Conservation (phyloP, 2,888 invertebrate species). For the Micropterix aruncella region DNA sequence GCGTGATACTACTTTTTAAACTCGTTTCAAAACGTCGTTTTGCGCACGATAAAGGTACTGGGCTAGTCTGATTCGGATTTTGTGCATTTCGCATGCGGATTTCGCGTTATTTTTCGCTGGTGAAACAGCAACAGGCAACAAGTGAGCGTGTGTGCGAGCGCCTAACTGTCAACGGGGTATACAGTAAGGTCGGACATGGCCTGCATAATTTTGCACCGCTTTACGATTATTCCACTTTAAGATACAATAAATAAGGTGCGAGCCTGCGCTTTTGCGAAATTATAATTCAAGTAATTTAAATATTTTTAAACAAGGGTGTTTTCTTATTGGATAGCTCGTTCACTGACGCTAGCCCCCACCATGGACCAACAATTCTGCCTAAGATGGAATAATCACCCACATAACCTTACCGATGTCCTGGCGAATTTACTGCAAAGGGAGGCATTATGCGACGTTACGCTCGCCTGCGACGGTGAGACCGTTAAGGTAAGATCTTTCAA, state of each 20-base stretch:
- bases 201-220: conserved; percentile 40
- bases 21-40: conserved; percentile 26
- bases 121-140: conserved; percentile 43
- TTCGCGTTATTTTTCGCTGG: too few species aligned
- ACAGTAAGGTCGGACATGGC: conserved; percentile 36
- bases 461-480: conserved; percentile 83
- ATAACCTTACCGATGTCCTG: conserved; percentile 80
- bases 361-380: conserved; percentile 83
- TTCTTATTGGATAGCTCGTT: conserved; percentile 31
- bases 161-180: conserved; percentile 42
- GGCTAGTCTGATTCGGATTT: too few species aligned
- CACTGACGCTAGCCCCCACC: conserved; percentile 42
- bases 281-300: not conserved
- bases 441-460: conserved; percentile 83
- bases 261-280: not conserved
- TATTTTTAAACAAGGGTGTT: not conserved
- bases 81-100: too few species aligned
- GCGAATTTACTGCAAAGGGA: conserved; percentile 77
- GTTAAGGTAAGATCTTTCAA: conserved; percentile 60
- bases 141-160: conserved; percentile 40
- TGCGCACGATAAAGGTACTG: too few species aligned
- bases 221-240: conserved; percentile 38
- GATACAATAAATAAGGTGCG: not conserved
- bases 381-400: conserved; percentile 90
- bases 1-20: conserved; percentile 44